Percentiles rank a stretch among this genome's conserved stretches.
phyloP scores from a whole-genome alignment of 1,140 invertebrate genomes.

The Drosophila tropicalis region DNA sequence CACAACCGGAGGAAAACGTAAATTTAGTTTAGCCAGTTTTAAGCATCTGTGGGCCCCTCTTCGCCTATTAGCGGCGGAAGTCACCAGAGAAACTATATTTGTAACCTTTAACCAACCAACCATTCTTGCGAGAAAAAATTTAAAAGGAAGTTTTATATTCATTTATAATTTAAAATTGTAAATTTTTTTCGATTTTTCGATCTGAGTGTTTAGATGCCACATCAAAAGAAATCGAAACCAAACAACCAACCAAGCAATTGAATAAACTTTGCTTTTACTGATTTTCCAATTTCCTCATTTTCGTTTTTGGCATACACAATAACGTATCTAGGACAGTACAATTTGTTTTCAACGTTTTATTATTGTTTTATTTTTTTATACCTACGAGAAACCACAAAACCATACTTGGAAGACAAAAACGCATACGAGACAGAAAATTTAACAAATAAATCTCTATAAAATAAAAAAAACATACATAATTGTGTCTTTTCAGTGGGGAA shows the following conservation, averaged over 20 bases:
- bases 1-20: slow-evolving; percentile 40
- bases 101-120: slow-evolving; percentile 26
- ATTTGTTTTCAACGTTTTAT: slow-evolving; percentile 68
- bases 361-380: slow-evolving; percentile 72
- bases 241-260: slow-evolving; percentile 1
- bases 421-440: slow-evolving; percentile 60
- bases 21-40: slow-evolving; percentile 70
- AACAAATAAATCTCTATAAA: slow-evolving; percentile 73
- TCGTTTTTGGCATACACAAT: slow-evolving; percentile 43
- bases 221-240: not conserved
- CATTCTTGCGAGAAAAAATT: slow-evolving; percentile 18
- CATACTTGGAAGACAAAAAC: slow-evolving; percentile 55
- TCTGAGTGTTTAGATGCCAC: not conserved
- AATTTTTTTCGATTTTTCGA: slow-evolving; percentile 7
- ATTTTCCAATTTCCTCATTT: slow-evolving; percentile 17
- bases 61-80: not conserved
- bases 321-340: slow-evolving; percentile 72
- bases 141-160: slow-evolving; percentile 21
- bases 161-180: slow-evolving; percentile 28
- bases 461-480: slow-evolving; percentile 28
- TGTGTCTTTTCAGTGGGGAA: slow-evolving; percentile 6
- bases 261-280: slow-evolving; percentile 36
- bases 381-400: slow-evolving; percentile 42
- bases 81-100: not conserved
- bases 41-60: slow-evolving; percentile 44